Evolutionary conservation across 1,140 invertebrate genomes (phyloP).

Genomic region (Leguminivora glycinivorella): DNA sequence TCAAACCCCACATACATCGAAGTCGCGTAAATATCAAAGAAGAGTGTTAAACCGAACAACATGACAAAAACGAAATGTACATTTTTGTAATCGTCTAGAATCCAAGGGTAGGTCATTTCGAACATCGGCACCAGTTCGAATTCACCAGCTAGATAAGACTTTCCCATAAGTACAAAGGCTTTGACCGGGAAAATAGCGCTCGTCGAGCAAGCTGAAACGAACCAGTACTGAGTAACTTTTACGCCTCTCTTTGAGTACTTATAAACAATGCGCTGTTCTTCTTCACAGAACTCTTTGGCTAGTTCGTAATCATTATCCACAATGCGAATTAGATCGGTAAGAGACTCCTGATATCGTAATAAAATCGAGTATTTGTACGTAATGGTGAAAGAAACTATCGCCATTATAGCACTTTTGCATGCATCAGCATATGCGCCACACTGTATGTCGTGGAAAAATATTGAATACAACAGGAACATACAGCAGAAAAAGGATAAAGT

Average conservation of each 20-base stretch:
- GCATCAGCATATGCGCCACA: slow-evolving; percentile 41
- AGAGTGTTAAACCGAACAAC: slow-evolving; percentile 34
- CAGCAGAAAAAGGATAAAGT: slow-evolving; percentile 31
- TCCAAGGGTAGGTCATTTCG: slow-evolving; percentile 41
- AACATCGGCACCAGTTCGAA: slow-evolving; percentile 42
- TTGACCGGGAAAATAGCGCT: slow-evolving; percentile 43
- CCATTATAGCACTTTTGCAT: slow-evolving; percentile 46
- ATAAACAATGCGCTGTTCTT: slow-evolving; percentile 40
- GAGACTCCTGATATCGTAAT: slow-evolving; percentile 35
- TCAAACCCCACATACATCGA: slow-evolving; percentile 47
- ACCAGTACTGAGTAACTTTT: slow-evolving; percentile 42
- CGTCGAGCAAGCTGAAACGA: slow-evolving; percentile 33
- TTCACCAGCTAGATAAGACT: slow-evolving; percentile 37
- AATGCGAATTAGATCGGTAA: slow-evolving; percentile 34
- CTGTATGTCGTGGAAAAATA: slow-evolving; percentile 43
- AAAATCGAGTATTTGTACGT: slow-evolving; percentile 42
- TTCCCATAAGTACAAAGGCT: slow-evolving; percentile 44
- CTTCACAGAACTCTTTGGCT: slow-evolving; percentile 31
- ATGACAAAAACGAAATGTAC: slow-evolving; percentile 32
- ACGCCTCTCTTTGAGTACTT: slow-evolving; percentile 39
- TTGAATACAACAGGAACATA: slow-evolving; percentile 38
- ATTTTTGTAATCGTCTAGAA: slow-evolving; percentile 42
- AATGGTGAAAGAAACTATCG: slow-evolving; percentile 43
- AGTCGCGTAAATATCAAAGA: slow-evolving; percentile 40
- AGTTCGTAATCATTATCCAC: slow-evolving; percentile 42